Base-by-base conservation (phyloP, 2,888 invertebrate species). In the Amblyjoppa fuscipennis region DNA sequence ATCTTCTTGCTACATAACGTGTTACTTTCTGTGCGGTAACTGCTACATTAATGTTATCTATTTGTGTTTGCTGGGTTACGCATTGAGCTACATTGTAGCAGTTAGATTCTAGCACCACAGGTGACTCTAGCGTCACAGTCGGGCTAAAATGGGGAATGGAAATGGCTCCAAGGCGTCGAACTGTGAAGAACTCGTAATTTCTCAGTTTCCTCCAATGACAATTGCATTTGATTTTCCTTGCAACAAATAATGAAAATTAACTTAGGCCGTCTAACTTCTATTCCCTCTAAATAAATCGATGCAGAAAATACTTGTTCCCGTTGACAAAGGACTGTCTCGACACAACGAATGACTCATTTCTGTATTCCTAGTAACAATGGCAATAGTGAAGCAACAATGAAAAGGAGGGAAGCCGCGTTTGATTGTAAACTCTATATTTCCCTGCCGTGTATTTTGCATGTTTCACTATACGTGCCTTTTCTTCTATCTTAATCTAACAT, bases 401-500 rank as follows among this genome's bases (percentile, higher is more conserved):
- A 34, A 38, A 38, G 38, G 64, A 64, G 31, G 34, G n/a, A 64
- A 64, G 64, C 64, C n/a, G 38, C 25, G 11, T 11, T 38, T 13
- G 64, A n/a, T 38, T 64, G 64, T 31, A 13, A 64, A 64, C 13
- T 31, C 38, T 3, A 31, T 64, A n/a, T 38, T 64, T 38, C 38
- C 64, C 64, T 25, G 7, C 16, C 31, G n/a, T 38, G 16, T 56
- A 38, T 28, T 64, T 31, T 64, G 34, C 28, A 31, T 64, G n/a
- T 31, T 31, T 6, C 34, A 5, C n/a, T 31, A 38, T 16, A 28
- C 31, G n/a, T 34, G 34, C 16, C n/a, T 34, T 31, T 51, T 70
- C 70, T 9, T n/a, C 31, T 49, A 51, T 51, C n/a, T n/a, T 7
- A 77, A 68, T 83, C 45, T 59, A 49, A 28, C 28, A 83, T 61